Percentiles rank a stretch among this genome's conserved stretches.
Conservation (phyloP, 2,113 vertebrate species). For the Dendropsophus ebraccatus region DNA sequence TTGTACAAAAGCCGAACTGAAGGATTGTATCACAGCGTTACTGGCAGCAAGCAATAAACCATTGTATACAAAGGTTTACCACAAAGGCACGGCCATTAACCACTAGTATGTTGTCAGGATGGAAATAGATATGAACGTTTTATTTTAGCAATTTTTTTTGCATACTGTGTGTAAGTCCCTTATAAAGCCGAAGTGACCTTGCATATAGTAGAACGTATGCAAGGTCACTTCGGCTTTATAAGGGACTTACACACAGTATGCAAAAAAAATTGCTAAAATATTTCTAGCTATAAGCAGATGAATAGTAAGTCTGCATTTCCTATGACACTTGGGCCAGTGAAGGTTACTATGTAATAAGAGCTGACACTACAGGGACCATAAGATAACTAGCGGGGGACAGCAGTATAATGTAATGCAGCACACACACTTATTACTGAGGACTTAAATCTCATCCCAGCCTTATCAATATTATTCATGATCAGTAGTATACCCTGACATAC, state of each 20-base stretch:
- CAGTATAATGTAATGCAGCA: neutral
- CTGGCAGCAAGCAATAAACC: conserved; percentile 51
- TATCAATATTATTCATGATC: neutral
- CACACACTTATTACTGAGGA: neutral
- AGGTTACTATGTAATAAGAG: neutral
- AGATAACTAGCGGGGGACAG: neutral
- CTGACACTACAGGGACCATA: neutral
- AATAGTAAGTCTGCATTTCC: neutral
- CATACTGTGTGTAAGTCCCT: too few relatives aligned
- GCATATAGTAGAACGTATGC: too few relatives aligned
- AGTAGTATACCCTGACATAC: too few relatives aligned
- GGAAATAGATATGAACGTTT: neutral
- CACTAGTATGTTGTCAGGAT: conserved; percentile 35
- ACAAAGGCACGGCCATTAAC: conserved; percentile 45
- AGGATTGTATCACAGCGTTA: conserved; percentile 46
- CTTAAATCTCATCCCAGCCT: neutral
- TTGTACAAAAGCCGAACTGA: conserved; percentile 50
- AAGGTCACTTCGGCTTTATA: conserved; percentile 39
- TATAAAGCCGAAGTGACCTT: too few relatives aligned
- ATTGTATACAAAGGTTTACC: conserved; percentile 45
- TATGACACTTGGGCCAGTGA: neutral
- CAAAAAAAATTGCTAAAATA: neutral
- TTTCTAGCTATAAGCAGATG: neutral
- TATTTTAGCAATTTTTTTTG: too few relatives aligned
- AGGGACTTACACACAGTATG: too few relatives aligned